Percentiles rank a stretch among this genome's conserved stretches.
Conservation (phyloP, 2,888 invertebrate genomes). For the Stenodera caucasica region DNA sequence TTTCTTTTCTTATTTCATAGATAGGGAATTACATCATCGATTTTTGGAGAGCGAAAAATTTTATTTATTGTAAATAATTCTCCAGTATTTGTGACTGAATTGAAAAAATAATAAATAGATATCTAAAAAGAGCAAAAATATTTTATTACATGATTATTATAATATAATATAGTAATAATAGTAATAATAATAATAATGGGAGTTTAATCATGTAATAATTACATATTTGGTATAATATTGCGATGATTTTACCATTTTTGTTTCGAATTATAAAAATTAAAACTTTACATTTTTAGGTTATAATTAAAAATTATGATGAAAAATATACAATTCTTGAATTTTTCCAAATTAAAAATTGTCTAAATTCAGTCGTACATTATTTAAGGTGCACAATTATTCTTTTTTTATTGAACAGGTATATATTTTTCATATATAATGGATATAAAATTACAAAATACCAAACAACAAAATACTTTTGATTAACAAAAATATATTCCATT, state of each 20-base stretch:
- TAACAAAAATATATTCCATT: background rate
- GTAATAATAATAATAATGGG: background rate
- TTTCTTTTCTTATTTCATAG: no score
- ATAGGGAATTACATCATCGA: no score
- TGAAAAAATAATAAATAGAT: background rate
- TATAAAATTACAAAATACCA: conserved; percentile 10
- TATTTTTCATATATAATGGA: background rate
- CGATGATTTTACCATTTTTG: background rate
- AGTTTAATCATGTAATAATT: conserved; percentile 6
- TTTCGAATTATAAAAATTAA: conserved; percentile 13
- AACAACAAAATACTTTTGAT: conserved; percentile 14
- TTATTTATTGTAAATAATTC: background rate
- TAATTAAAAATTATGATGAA: conserved; percentile 3
- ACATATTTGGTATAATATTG: conserved; percentile 8
- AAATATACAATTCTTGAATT: conserved; percentile 8
- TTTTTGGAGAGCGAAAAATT: no score
- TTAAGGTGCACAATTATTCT: conserved; percentile 13
- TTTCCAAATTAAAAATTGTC: conserved; percentile 7
- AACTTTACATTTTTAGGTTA: conserved; percentile 7
- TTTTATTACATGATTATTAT: conserved; percentile 6
- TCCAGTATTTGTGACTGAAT: background rate
- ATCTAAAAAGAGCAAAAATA: conserved; percentile 3
- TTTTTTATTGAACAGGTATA: background rate
- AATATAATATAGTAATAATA: background rate
- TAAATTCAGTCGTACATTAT: conserved; percentile 13